Evolutionary conservation across 2,113 vertebrate genomes (phyloP), one percentile per base, ranked within the genome.

Genomic region (Amblyopsis rosae): DNA sequence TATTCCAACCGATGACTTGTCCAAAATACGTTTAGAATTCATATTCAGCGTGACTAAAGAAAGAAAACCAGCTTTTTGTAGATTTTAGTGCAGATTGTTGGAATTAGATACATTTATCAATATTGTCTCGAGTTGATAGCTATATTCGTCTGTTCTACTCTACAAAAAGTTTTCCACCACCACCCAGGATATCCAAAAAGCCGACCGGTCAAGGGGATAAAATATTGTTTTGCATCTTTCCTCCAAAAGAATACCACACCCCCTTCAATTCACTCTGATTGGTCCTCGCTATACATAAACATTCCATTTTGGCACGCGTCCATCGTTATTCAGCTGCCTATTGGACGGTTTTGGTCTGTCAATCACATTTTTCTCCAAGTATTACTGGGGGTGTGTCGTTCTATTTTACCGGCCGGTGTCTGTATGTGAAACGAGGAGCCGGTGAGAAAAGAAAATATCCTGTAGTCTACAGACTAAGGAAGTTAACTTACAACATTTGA

Each of bases 141-240:
- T 73, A 47, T 64, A 70, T 68, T 61, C 67, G 74, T 75, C 70
- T 76, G 69, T 66, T 70, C 85, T 88, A 87, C 54, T 58, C 86
- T 89, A 88, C 78, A 80, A 73, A 78, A 82, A 74, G 77, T 85
- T 85, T 81, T 49, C 68, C 73, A 51, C 74, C 69, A 65, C 78
- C 68, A 69, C 67, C 83, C 76, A 73, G 75, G 79, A 82, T 73
- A 69, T 84, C 76, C 80, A 81, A 81, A 88, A 87, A 88, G 85
- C 87, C 88, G 75, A 83, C 91, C 87, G 90, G 90, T 90, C 81
- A 80, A 80, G 64, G 79, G 82, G 81, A 89, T 84, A 87, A 89
- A 85, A 82, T 79, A 90, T 92, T 92, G 90, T 93, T 93, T 93
- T 93, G 92, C 91, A 91, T 91, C 88, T 90, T 91, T 89, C 80